Conservation (phyloP, 2,888 invertebrate species). For the Cyaniris semiargus region DNA sequence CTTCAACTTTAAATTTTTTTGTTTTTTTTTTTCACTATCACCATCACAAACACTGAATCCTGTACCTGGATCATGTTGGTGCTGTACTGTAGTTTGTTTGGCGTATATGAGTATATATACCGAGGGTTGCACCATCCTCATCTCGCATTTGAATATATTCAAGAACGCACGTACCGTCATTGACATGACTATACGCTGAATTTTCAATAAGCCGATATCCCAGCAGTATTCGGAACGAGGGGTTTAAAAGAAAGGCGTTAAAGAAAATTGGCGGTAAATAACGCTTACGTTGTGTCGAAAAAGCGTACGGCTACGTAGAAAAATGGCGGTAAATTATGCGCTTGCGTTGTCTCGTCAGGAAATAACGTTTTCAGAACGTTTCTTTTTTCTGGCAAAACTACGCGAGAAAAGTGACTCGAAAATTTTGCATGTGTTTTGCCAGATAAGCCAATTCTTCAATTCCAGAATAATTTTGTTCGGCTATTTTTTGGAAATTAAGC, state of each 20-base stretch:
- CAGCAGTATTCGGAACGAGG: not conserved
- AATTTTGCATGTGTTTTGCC: no score
- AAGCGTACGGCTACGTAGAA: not conserved
- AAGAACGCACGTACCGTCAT: constrained; percentile 75
- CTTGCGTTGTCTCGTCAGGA: not conserved
- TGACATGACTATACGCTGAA: constrained; percentile 24
- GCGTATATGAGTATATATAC: constrained; percentile 66
- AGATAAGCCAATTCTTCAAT: no score
- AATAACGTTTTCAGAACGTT: not conserved
- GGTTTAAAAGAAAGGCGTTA: not conserved
- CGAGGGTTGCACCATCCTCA: constrained; percentile 74
- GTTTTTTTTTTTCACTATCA: constrained; percentile 15
- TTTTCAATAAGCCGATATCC: constrained; percentile 25
- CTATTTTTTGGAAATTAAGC: no score
- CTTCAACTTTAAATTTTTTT: not conserved
- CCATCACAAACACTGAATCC: constrained; percentile 2
- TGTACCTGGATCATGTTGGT: constrained; percentile 22
- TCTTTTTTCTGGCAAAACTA: no score
- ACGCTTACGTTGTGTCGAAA: not conserved
- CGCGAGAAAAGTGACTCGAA: no score
- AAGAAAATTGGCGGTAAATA: not conserved
- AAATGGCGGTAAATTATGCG: not conserved
- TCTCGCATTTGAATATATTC: constrained; percentile 81
- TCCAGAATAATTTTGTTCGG: no score
- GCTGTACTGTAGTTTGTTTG: constrained; percentile 56